Evolutionary conservation across 2,888 invertebrate genomes (phyloP).

Genomic region (Cistogaster globosa): DNA sequence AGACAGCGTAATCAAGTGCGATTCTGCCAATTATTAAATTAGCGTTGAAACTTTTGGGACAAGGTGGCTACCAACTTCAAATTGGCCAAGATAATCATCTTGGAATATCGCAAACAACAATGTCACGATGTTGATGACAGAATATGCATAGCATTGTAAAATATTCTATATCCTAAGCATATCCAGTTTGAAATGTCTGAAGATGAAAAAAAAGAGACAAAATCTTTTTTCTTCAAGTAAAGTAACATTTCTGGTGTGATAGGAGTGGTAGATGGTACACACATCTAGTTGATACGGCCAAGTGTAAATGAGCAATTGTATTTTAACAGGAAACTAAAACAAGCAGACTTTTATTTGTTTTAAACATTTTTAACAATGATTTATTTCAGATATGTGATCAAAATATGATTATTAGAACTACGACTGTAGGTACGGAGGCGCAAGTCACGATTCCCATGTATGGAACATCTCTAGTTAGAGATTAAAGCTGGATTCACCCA

Average conservation of each 20-base stretch:
- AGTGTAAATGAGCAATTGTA: not conserved
- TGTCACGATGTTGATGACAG: too few species aligned
- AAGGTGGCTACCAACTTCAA: not conserved
- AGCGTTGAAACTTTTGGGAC: not conserved
- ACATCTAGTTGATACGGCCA: not conserved
- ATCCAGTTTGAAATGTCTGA: constrained; percentile 1
- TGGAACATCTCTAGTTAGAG: not conserved
- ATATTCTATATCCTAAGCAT: not conserved
- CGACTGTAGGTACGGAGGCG: constrained; percentile 5
- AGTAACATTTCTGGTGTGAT: constrained; percentile 1
- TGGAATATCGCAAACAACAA: too few species aligned
- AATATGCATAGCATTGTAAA: not conserved
- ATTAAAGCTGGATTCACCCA: too few species aligned
- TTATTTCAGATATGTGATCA: not conserved
- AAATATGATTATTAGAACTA: not conserved
- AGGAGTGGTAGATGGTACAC: too few species aligned
- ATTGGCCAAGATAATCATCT: not conserved
- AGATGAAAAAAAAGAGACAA: not conserved
- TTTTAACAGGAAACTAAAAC: constrained; percentile 4
- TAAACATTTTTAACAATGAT: not conserved
- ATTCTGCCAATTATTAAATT: constrained; percentile 1
- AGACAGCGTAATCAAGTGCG: not conserved
- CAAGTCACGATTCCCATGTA: not conserved
- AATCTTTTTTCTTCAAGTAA: not conserved
- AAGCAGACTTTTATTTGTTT: not conserved